These are phyloP conservation scores for Tor tambroides DNA, from an alignment of 2,113 vertebrate genomes.

Conservation along the genomic window DNA sequence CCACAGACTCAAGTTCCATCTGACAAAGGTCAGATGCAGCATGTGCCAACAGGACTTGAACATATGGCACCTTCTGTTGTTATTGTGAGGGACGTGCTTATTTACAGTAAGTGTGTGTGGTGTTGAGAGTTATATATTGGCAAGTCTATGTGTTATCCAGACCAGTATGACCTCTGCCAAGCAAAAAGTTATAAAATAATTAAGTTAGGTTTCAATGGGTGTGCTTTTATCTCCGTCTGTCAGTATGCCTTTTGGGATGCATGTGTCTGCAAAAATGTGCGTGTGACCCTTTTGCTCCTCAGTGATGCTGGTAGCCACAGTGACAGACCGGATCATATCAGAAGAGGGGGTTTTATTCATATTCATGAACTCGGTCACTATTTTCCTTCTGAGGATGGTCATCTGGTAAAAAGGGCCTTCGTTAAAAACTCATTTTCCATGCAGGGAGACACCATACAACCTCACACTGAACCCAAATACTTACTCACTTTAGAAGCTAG, in stretches of 20 bases:
- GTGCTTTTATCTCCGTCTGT: background rate
- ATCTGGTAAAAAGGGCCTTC: background rate
- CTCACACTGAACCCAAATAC: background rate
- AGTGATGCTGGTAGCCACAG: constrained; percentile 44
- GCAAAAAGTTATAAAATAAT: background rate
- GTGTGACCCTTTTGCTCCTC: constrained; percentile 24
- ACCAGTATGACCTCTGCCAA: background rate
- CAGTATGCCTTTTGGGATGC: constrained; percentile 5
- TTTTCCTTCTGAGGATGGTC: constrained; percentile 59
- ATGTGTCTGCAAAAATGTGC: constrained; percentile 15
- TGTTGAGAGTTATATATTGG: constrained; percentile 11
- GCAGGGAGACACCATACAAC: background rate
- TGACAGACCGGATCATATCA: constrained; percentile 67
- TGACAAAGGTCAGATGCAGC: constrained; percentile 35
- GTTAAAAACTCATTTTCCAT: background rate
- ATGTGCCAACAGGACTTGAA: background rate
- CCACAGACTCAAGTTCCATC: constrained; percentile 1
- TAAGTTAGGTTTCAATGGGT: background rate
- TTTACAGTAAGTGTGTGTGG: background rate
- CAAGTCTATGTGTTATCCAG: constrained; percentile 13
- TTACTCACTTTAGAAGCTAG: background rate
- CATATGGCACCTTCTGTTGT: constrained; percentile 42
- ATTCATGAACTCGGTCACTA: constrained; percentile 61
- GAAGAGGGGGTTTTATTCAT: constrained; percentile 67
- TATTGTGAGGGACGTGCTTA: background rate